Evolutionary conservation across 2,797 vertebrate genomes (phyloP).

Genomic region (Tokudaia tokunoshimensis): DNA sequence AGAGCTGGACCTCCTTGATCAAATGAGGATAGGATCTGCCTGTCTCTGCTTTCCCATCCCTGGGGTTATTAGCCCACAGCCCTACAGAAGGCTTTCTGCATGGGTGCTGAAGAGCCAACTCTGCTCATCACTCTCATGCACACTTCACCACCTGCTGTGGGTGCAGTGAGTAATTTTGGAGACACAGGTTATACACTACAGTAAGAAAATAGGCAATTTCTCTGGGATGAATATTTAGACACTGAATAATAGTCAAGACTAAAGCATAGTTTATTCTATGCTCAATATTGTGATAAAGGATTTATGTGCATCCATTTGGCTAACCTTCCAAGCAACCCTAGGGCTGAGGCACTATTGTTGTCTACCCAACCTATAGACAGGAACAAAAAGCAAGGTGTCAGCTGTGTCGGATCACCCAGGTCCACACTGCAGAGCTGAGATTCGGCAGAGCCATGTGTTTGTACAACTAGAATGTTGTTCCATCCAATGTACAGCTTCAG

Average conservation of each 20-base stretch:
- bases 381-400: neutral
- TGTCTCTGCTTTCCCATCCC: neutral
- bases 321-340: neutral
- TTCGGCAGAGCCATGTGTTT: neutral
- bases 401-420: neutral
- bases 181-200: rapidly evolving
- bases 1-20: neutral
- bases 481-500: neutral
- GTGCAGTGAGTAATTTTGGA: neutral
- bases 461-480: neutral
- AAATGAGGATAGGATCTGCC: neutral
- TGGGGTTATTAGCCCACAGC: neutral
- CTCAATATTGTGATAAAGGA: neutral
- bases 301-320: neutral
- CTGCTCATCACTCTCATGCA: neutral
- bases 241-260: neutral
- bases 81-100: neutral
- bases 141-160: neutral
- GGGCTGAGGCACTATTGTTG: neutral
- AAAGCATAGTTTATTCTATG: neutral
- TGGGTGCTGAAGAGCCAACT: neutral
- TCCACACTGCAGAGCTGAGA: neutral
- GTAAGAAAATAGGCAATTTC: neutral
- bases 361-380: neutral
- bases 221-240: neutral